phyloP scores from a whole-genome alignment of 2,797 vertebrate species.

The Pteronotus mesoamericanus region DNA sequence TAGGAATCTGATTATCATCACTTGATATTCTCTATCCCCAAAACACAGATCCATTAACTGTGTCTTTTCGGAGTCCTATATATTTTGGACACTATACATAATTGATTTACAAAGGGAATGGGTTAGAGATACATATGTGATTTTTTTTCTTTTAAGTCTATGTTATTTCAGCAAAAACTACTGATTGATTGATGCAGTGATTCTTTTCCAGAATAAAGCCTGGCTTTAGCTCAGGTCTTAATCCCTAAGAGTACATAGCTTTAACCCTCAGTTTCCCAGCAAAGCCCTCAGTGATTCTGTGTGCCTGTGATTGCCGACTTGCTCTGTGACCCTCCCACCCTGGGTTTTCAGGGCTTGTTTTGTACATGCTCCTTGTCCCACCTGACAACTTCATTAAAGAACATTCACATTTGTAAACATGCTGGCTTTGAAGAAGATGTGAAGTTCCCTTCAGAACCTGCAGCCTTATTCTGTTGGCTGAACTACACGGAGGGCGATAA shows the following conservation, averaged over 20 bases:
- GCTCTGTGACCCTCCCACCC: fast-evolving
- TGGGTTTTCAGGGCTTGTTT: neutral
- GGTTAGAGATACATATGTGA: neutral
- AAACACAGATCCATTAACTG: neutral
- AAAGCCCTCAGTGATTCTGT: fast-evolving
- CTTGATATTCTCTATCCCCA: neutral
- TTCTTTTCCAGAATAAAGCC: conserved; percentile 15
- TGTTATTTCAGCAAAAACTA: neutral
- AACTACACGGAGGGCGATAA: conserved; percentile 46
- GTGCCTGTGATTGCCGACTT: fast-evolving
- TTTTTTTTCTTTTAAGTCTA: neutral
- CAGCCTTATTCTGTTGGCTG: neutral
- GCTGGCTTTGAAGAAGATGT: conserved; percentile 34
- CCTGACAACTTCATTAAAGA: conserved; percentile 31
- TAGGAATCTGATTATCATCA: neutral
- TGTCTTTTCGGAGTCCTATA: neutral
- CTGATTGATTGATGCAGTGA: neutral
- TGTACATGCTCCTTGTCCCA: neutral
- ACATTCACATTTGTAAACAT: neutral
- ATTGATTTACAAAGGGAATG: neutral
- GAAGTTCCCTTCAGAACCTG: conserved; percentile 41
- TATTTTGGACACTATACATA: neutral
- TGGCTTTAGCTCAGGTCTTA: neutral
- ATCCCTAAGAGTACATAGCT: neutral
- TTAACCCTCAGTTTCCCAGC: neutral